phyloP scores from a whole-genome alignment of 2,113 vertebrate species.

The Passer montanus region DNA sequence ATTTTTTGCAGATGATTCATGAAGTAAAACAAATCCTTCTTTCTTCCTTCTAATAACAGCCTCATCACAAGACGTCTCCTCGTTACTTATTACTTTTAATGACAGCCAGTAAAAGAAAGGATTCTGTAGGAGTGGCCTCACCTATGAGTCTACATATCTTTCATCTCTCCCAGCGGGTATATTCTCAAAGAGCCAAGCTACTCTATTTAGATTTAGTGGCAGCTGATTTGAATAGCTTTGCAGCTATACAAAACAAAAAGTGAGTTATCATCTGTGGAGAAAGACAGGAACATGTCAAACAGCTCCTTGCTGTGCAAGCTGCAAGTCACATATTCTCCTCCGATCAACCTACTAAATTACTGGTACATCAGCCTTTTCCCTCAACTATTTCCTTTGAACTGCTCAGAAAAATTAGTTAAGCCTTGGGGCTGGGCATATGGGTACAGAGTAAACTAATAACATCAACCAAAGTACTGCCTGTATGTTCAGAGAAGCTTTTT shows the following conservation, averaged over 20 bases:
- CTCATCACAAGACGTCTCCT: slow-evolving; percentile 4
- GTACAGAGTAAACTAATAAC: not conserved
- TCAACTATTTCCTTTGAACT: not conserved
- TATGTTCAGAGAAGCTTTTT: not conserved
- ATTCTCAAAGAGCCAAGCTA: not conserved
- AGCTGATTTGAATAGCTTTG: not conserved
- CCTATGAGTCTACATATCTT: not conserved
- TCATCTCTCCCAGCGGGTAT: not conserved
- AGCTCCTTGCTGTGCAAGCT: not conserved
- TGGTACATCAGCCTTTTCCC: not conserved
- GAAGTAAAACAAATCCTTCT: slow-evolving; percentile 12
- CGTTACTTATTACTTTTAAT: not conserved
- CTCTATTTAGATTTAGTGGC: not conserved
- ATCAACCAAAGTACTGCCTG: not conserved
- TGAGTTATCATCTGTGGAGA: not conserved
- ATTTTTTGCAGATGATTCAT: slow-evolving; percentile 23
- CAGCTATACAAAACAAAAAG: not conserved
- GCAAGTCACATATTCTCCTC: not conserved
- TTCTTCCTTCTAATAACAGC: not conserved
- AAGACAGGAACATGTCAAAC: not conserved
- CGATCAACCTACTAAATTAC: not conserved
- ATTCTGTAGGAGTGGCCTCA: slow-evolving; percentile 5
- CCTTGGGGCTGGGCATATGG: not conserved
- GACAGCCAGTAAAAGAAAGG: slow-evolving; percentile 13
- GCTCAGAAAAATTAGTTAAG: not conserved